Base-by-base conservation (phyloP, 2,797 vertebrate species). In the Spatula versicolor region DNA sequence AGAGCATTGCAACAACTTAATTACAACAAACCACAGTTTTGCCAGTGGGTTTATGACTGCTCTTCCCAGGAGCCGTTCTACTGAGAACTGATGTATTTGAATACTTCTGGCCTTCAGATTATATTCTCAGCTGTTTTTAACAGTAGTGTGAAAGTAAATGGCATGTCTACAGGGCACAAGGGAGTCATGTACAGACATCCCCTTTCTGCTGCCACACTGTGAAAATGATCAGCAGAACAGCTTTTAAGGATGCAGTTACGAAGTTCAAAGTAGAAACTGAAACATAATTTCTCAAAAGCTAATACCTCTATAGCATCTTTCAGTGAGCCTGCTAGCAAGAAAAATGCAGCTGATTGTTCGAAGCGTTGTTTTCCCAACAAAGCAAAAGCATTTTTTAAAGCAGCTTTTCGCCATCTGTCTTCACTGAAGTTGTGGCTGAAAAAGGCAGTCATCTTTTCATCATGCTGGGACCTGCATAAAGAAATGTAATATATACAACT, bases 371-470 rank as follows among this genome's bases (percentile, higher is more conserved):
- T 99, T 81, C 99, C 99, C 97, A 99, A 98, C 97, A 99, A 98
- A 90, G 99, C 98, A 97, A 99, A 99, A 75, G 99, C 99, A 30
- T 99, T 99, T 97, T 99, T 99, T 95, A 99, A 97, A 89, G 99
- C 99, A 25, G 99, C 99, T 97, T 99, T 99, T 83, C 99, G 98
- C 99, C 99, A 99, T 83, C 99, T 98, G 82, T 99, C 99, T 97
- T 99, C 99, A 69, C 71, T 98, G 98, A 99, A 99, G 97, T 99
- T 99, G 96, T 99, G 99, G 96, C 99, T 99, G 97, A 99, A 99
- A 97, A 99, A 99, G 73, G 98, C 97, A 77, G 99, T 99, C 99
- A 99, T 99, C 98, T 99, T 99, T 92, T 99, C 98, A 80, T 99
- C 99, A 4, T 99, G 98, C 95, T 99, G 99, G 92, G 99, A 99